Conservation (phyloP, 1,140 invertebrate genomes). For the Watersipora subatra region DNA sequence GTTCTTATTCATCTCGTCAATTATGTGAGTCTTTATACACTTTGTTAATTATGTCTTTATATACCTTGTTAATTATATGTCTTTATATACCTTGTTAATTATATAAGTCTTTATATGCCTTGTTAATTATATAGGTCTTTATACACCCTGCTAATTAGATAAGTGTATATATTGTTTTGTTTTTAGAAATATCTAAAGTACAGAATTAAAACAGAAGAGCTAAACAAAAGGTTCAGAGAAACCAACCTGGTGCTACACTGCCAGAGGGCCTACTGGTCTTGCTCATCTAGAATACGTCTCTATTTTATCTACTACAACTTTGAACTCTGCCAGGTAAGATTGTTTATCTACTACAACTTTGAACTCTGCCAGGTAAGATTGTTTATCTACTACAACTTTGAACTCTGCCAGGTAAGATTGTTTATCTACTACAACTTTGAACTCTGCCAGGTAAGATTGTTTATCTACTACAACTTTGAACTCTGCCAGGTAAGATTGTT, state of each 20-base stretch:
- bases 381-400: too few relatives aligned
- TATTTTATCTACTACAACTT: conserved; percentile 4
- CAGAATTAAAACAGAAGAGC: neutral
- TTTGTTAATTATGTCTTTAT: too few relatives aligned
- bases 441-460: too few relatives aligned
- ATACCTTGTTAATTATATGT: too few relatives aligned
- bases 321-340: neutral
- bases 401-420: too few relatives aligned
- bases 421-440: too few relatives aligned
- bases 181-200: neutral
- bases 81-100: neutral
- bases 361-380: too few relatives aligned
- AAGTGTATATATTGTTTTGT: neutral
- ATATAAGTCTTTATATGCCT: neutral
- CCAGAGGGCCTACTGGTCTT: neutral
- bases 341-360: too few relatives aligned
- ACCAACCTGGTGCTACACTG: conserved; percentile 1
- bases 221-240: conserved; percentile 3
- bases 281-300: neutral
- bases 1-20: neutral
- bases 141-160: too few relatives aligned
- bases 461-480: too few relatives aligned
- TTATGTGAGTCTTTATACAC: neutral
- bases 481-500: too few relatives aligned
- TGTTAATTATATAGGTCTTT: neutral